These are phyloP conservation scores for Harlomillsia oculata DNA, from an alignment of 1,140 invertebrate genomes.

Conservation along the genomic window DNA sequence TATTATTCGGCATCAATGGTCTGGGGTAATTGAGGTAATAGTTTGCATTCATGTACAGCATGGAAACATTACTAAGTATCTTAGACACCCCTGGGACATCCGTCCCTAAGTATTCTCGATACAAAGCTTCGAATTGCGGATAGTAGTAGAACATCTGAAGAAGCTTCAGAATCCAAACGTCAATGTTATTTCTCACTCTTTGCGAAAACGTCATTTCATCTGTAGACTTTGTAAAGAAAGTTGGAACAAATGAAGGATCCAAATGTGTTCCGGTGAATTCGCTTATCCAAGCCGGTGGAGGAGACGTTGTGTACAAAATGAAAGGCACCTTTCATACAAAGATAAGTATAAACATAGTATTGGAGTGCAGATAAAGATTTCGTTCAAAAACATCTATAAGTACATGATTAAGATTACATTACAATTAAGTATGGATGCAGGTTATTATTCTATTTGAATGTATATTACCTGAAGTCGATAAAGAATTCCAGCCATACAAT, in stretches of 20 bases:
- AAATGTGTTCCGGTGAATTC: slow-evolving; percentile 1
- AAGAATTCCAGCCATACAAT: not conserved
- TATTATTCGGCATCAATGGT: slow-evolving; percentile 15
- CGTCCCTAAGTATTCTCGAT: not conserved
- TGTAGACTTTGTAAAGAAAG: not conserved
- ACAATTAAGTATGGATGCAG: no score
- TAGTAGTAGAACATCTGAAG: not conserved
- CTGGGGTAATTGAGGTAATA: slow-evolving; percentile 18
- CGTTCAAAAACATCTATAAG: no score
- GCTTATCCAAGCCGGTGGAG: not conserved
- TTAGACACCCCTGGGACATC: slow-evolving; percentile 6
- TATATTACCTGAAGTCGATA: slow-evolving; percentile 3
- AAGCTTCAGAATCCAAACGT: no score
- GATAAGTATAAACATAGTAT: no score
- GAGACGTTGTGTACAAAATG: no score
- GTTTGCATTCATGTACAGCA: slow-evolving; percentile 32
- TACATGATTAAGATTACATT: no score
- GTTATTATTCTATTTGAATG: no score
- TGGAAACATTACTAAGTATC: slow-evolving; percentile 25
- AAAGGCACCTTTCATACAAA: no score
- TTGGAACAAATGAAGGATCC: slow-evolving; percentile 14
- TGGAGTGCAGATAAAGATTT: no score
- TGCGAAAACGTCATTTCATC: slow-evolving; percentile 12
- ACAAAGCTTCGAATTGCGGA: not conserved
- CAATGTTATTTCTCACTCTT: not conserved